Evolutionary conservation across 2,888 invertebrate genomes (phyloP), one percentile per base, ranked within the genome.

Genomic region (Phymatocera aterrima): DNA sequence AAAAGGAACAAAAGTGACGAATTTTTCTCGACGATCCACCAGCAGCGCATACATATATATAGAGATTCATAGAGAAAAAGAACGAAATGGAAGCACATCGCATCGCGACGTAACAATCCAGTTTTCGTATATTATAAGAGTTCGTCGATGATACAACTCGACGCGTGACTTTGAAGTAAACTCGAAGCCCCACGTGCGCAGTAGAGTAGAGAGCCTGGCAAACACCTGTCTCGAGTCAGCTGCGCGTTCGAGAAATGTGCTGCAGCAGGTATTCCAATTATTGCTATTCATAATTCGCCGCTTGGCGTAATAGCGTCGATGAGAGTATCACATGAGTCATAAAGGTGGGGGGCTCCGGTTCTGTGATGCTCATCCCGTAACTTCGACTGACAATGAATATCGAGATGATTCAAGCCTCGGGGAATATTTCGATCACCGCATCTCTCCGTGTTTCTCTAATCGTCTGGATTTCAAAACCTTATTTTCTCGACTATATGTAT

Each of bases 111-210:
- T 10, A n/a, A 64, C 10, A 37, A 18, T 1, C 34, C 37, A 34
- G 4, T 37, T 37, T 64, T 37, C 37, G 8, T 8, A 21, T 18
- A 15, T 43, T 24, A 46, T 68, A 54, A 10, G 21, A 18, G n/a
- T 68, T 37, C 28, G 15, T 68, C 43, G 68, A 64, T 57, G 57
- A 64, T 64, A n/a, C 37, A 37, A 37, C 18, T 34, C 10, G n/a
- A n/a, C n/a, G n/a, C 64, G 64, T 68, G 43, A 46, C 68, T 43
- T 46, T n/a, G 24, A 46, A 68, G 10, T 24, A 68, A n/a, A 43
- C 46, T 46, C 5, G 24, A 15, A 12, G 15, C 28, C 2, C 60
- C 68, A 68, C 68, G 68, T 68, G 68, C 68, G 21, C 68, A 46
- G 18, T 21, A n/a, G n/a, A n/a, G n/a, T 40, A 40, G 43, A 43